Base-by-base conservation (phyloP, 2,888 invertebrate genomes). In the Ichneumoninae sp. region DNA sequence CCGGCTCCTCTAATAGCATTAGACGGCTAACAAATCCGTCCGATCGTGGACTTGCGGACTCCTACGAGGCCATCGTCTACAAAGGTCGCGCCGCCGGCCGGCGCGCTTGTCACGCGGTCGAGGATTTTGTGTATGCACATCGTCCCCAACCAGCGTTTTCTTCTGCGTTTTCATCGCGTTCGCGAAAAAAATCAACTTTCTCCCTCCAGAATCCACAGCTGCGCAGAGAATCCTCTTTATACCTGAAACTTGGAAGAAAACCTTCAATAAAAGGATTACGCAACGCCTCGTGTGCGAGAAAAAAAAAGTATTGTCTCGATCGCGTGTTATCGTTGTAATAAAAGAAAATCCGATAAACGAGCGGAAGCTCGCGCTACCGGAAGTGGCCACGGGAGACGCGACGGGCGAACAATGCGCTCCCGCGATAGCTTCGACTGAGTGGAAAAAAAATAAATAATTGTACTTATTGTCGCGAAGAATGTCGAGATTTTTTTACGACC, bases 21-120 rank as follows among this genome's bases (percentile, higher is more conserved):
- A 84, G 10, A 47, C 57, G 77, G 50, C 68, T 50, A 60, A 77
- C 74, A 65, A 60, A 77, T 63, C 22, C 76, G 75, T 83, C 73
- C 73, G 77, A 44, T 74, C 81, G 81, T 83, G 83, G 81, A 81
- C 83, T 83, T 83, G 83, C 16, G 5, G 66, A 81, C 63, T 71
- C 47, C 33, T 47, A 22, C 63, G 76, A 68, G 44, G 44, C 26
- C 50, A 66, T 13, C 63, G 54, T 65, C 65, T 52, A 50, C 3
- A 30, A 44, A 44, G 60, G 26, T 63, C 33, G 63, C 63, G 60
- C 60, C 16, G 40, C 26, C 10, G 5, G 13, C 30, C 36, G 8
- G 63, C 60, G n/a, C 22, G 30, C 16, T 19, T 30, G 40, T 13
- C 44, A 44, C 16, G 63, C 26, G 26, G 30, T 66, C 26, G 57